Conservation (phyloP, 2,113 vertebrate genomes). For the Mellivora capensis region DNA sequence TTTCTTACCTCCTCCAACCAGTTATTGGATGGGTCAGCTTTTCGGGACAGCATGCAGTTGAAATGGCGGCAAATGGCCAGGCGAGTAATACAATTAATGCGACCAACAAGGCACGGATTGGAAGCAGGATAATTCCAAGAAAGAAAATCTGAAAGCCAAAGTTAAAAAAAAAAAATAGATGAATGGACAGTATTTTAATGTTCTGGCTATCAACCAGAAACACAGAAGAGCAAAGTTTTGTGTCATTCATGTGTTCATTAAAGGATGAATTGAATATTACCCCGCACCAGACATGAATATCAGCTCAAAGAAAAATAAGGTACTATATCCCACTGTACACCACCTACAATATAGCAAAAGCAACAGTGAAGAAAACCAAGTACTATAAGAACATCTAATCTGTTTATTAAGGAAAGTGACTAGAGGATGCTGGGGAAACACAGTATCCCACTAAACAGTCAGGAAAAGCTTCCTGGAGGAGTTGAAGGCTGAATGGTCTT, state of each 20-base stretch:
- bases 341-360: not conserved
- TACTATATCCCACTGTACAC: not conserved
- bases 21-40: slow-evolving; percentile 86
- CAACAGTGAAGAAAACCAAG: not conserved
- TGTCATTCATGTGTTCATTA: not conserved
- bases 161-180: not conserved
- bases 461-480: not conserved
- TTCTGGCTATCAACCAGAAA: not conserved
- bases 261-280: not conserved
- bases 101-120: slow-evolving; percentile 86
- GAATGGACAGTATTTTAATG: not conserved
- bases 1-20: slow-evolving; percentile 94
- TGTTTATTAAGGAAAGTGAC: not conserved
- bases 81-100: slow-evolving; percentile 84
- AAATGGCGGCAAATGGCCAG: slow-evolving; percentile 88
- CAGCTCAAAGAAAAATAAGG: not conserved
- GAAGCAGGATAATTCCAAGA: slow-evolving; percentile 90
- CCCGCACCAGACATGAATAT: not conserved
- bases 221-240: not conserved
- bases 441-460: not conserved
- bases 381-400: not conserved
- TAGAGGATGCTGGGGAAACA: not conserved
- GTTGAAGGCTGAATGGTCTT: not conserved
- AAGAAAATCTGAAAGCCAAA: slow-evolving; percentile 81
- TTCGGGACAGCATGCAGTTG: slow-evolving; percentile 82